A percentile compares a stretch with the other conserved stretches of the same genome.
These are phyloP conservation scores for Balaeniceps rex DNA, from an alignment of 2,113 vertebrate genomes.

Conservation along the genomic window DNA sequence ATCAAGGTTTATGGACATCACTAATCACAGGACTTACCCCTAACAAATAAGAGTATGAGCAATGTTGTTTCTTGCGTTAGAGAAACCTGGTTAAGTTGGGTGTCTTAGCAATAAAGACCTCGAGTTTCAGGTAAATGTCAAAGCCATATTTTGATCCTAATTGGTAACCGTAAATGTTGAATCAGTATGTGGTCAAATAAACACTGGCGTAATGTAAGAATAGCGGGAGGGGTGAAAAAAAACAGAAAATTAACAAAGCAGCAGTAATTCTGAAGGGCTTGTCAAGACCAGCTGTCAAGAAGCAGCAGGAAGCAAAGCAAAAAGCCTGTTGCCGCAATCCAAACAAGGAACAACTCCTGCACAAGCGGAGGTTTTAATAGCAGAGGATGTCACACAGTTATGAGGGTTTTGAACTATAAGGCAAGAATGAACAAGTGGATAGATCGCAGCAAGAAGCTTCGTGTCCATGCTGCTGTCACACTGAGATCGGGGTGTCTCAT, in stretches of 20 bases:
- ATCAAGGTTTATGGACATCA: neutral
- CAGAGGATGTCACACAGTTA: neutral
- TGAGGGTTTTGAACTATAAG: neutral
- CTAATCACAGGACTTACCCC: neutral
- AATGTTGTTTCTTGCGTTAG: neutral
- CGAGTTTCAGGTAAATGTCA: conserved; percentile 6
- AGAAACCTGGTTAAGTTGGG: neutral
- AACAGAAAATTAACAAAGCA: conserved; percentile 7
- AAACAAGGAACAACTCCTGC: neutral
- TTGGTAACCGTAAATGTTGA: neutral
- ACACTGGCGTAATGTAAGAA: neutral
- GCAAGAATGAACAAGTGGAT: neutral
- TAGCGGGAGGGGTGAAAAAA: neutral
- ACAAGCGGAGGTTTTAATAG: neutral
- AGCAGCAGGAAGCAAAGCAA: conserved; percentile 21
- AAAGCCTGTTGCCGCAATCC: neutral
- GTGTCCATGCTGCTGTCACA: neutral
- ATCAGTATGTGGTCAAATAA: conserved; percentile 27
- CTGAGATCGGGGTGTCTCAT: neutral
- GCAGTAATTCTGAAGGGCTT: neutral
- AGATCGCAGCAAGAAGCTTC: neutral
- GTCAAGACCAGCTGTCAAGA: neutral
- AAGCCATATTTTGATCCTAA: conserved; percentile 4
- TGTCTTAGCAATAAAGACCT: neutral
- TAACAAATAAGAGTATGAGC: neutral